These are phyloP conservation scores for Andrena cerasifolii DNA, from an alignment of 1,140 invertebrate species.

Conservation along the genomic window DNA sequence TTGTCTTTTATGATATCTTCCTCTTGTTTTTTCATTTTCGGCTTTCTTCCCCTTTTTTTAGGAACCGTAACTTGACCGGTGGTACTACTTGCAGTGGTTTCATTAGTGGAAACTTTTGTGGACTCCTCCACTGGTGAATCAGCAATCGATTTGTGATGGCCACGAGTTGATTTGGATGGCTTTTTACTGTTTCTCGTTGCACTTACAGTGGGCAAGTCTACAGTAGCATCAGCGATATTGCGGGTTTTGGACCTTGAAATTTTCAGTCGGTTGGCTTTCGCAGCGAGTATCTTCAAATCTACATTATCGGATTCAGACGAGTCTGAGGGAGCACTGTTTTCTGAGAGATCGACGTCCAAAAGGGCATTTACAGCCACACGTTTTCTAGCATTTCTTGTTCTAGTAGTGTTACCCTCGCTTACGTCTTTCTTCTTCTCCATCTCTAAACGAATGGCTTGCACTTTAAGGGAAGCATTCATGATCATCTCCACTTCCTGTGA, in stretches of 20 bases:
- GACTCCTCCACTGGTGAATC: neutral
- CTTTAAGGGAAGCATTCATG: conserved; percentile 10
- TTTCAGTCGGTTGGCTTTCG: conserved; percentile 26
- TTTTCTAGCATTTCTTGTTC: neutral
- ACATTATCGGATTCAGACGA: conserved; percentile 3
- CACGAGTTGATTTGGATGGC: neutral
- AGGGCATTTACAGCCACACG: neutral
- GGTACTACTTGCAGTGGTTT: neutral
- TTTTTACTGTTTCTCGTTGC: neutral
- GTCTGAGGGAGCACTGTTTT: conserved; percentile 16
- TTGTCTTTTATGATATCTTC: neutral
- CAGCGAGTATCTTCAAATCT: neutral
- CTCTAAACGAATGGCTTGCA: neutral
- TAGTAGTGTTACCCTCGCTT: neutral
- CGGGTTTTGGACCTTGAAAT: conserved; percentile 10
- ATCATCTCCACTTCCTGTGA: conserved; percentile 63
- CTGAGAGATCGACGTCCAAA: neutral
- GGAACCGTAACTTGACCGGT: neutral
- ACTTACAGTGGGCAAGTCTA: neutral
- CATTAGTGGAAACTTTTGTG: neutral
- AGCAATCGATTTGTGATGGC: neutral
- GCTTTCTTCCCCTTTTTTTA: neutral
- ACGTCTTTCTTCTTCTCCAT: neutral
- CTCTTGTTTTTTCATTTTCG: neutral
- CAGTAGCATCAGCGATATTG: no score